Conservation (phyloP, 2,113 vertebrate species). For the Entomyzon cyanotis region DNA sequence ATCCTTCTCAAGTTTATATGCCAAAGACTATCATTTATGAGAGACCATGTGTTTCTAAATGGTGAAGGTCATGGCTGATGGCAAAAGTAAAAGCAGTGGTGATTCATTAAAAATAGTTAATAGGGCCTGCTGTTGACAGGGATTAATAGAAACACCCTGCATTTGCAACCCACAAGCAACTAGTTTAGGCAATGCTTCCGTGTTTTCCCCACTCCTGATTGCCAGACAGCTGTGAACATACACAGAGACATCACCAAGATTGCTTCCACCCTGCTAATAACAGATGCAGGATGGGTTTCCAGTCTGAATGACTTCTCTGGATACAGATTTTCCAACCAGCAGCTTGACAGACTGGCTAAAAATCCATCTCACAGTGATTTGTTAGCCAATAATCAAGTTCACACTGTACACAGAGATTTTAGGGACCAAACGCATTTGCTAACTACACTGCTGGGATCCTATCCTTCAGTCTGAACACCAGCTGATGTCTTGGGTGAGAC, state of each 20-base stretch:
- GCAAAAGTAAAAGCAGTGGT: conserved; percentile 82
- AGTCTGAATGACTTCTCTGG: conserved; percentile 6
- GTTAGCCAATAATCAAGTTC: conserved; percentile 5
- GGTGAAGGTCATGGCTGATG: conserved; percentile 85
- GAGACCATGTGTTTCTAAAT: conserved; percentile 80
- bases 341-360: conserved; percentile 1
- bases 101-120: conserved; percentile 86
- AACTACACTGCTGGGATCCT: not conserved
- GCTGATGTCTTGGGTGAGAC: not conserved
- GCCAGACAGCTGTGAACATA: conserved; percentile 46
- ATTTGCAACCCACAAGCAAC: conserved; percentile 60
- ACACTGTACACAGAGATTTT: not conserved
- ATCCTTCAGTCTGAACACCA: not conserved
- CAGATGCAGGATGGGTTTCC: conserved; percentile 6
- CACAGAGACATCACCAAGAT: conserved; percentile 37
- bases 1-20: conserved; percentile 79
- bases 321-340: conserved; percentile 8
- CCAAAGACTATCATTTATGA: conserved; percentile 78
- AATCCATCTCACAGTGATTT: not conserved
- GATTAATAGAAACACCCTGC: conserved; percentile 72
- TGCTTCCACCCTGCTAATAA: conserved; percentile 31
- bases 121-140: conserved; percentile 74
- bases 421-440: not conserved
- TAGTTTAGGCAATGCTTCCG: conserved; percentile 54
- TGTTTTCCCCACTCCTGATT: not conserved